Evolutionary conservation across 2,888 invertebrate species (phyloP), one percentile per base, ranked within the genome.

Genomic region (Sipha maydis): DNA sequence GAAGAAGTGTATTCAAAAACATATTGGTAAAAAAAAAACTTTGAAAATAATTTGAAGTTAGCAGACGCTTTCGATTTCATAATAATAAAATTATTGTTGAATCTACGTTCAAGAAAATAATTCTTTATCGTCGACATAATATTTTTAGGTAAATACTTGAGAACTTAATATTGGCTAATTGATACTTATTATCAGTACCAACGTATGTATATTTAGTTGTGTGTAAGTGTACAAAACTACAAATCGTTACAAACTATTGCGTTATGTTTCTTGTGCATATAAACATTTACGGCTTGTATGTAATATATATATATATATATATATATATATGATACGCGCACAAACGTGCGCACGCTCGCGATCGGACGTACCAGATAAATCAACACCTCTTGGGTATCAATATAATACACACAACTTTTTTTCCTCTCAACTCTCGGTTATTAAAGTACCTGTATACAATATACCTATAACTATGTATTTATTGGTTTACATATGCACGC

Each of bases 201-300:
- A 83, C 54, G 83, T 75, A 56, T 21, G 84, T 84, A 21, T 48
- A 3, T 76, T 7, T 75, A 61, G 54, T 38, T 28, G 76, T 84
- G 28, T 48, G 41, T 84, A 8, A 56, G 76, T 61, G 38, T 38
- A 28, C 4, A 61, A 38, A 28, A 61, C 84, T 67, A 76, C 84
- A 76, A 76, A 61, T 84, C 61, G 38, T 76, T 84, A 84, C 76
- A 76, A 84, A 84, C 61, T 61, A 84, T 84, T 84, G 84, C 75
- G 84, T 76, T 61, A 76, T 61, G 84, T 84, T 84, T 76, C 34
- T 56, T 56, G 54, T 67, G 41, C 41, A 8, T 8, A 9, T 34
- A 61, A 2, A 34, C 34, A 34, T 34, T 34, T 34, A 34, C 34
- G 34, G 34, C 34, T 54, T 82, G 82, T 83, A 11, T 80, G n/a